These are phyloP conservation scores for Branchinecta lynchi DNA, from an alignment of 1,140 invertebrate species.

Conservation along the genomic window DNA sequence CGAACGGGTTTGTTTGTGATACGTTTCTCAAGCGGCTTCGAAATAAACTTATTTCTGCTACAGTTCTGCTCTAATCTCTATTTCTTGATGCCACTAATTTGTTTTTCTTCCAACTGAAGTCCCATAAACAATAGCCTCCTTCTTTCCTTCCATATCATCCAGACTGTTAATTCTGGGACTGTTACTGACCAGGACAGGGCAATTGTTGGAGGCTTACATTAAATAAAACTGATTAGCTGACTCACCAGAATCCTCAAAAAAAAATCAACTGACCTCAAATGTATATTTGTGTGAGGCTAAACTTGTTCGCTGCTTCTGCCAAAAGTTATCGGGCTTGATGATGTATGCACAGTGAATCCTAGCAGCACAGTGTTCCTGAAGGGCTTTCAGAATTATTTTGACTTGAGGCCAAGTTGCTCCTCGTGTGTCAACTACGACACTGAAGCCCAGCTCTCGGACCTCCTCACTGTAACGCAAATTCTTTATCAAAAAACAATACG, in stretches of 20 bases:
- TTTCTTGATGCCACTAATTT: no score
- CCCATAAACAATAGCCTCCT: no score
- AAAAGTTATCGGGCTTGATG: conserved; percentile 97
- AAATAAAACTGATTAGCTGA: no score
- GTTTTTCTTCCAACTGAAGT: no score
- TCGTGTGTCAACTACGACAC: conserved; percentile 89
- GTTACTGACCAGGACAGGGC: no score
- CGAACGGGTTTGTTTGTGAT: no score
- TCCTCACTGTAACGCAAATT: conserved; percentile 58
- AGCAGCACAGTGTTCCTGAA: conserved; percentile 82
- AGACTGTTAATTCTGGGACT: no score
- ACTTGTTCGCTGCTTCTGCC: conserved; percentile 95
- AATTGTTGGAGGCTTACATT: no score
- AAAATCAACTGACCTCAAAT: conserved; percentile 62
- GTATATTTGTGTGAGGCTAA: conserved; percentile 95
- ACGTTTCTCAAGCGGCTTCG: no score
- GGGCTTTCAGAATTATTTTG: conserved; percentile 88
- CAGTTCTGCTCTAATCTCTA: no score
- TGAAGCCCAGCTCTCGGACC: conserved; percentile 71
- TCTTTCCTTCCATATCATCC: no score
- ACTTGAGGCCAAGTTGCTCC: conserved; percentile 82
- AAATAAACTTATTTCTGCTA: no score
- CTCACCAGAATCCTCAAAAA: background rate
- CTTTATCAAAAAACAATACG: conserved; percentile 23
- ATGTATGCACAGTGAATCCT: conserved; percentile 71